These are phyloP conservation scores for Formicarius rufipectus DNA, from an alignment of 2,113 vertebrate genomes.

Conservation along the genomic window DNA sequence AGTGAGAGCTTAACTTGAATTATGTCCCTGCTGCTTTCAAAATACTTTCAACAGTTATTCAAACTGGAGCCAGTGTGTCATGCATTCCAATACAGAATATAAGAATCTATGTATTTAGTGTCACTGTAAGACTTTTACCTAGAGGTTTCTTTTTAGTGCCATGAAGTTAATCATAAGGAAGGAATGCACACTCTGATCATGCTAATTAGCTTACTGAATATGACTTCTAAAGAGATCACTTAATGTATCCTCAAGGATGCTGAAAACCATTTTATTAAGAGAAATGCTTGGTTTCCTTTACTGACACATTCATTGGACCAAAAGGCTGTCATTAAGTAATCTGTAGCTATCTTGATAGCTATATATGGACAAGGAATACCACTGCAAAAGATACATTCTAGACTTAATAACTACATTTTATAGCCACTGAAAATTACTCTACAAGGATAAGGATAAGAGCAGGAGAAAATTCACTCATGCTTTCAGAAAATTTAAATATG, in stretches of 20 bases:
- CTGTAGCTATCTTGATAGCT: background rate
- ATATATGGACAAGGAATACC: background rate
- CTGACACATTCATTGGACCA: background rate
- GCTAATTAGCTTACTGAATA: slow-evolving; percentile 23
- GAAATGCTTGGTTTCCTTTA: background rate
- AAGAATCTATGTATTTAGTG: background rate
- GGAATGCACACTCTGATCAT: slow-evolving; percentile 27
- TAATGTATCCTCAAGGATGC: slow-evolving; percentile 15
- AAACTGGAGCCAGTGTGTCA: slow-evolving; percentile 18
- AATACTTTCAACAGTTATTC: slow-evolving; percentile 19
- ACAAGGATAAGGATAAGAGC: background rate
- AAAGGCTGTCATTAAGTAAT: background rate
- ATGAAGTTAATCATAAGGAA: slow-evolving; percentile 31
- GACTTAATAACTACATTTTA: background rate
- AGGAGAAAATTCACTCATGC: background rate
- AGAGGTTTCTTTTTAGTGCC: background rate
- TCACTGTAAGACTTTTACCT: background rate
- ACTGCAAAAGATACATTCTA: background rate
- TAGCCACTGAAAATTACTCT: background rate
- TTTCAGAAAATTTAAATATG: background rate
- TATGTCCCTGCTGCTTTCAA: slow-evolving; percentile 38
- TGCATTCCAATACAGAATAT: slow-evolving; percentile 22
- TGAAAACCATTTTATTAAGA: slow-evolving; percentile 20
- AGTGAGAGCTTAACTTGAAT: slow-evolving; percentile 32
- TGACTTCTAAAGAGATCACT: slow-evolving; percentile 9